Conservation (phyloP, 2,797 vertebrate genomes). For the Sebastes cheni region DNA sequence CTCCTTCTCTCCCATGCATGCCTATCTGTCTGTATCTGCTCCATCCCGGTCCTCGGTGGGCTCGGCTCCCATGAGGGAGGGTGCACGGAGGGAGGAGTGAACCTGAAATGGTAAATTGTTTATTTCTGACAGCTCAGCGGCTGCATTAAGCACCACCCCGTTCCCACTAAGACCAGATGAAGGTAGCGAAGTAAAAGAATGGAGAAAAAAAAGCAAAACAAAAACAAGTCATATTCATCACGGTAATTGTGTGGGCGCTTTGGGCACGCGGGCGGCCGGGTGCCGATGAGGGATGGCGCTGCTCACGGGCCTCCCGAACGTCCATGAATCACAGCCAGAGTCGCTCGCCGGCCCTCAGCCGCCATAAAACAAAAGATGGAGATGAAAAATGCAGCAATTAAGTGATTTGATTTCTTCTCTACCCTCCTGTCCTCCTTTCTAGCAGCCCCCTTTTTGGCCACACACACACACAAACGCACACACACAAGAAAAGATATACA, state of each 20-base stretch:
- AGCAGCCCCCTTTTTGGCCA: conserved; percentile 64
- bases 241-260: conserved; percentile 98
- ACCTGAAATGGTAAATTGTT: conserved; percentile 70
- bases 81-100: conserved; percentile 50
- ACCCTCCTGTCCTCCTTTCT: conserved; percentile 79
- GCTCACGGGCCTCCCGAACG: conserved; percentile 92
- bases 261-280: conserved; percentile 86
- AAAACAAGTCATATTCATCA: conserved; percentile 99
- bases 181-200: conserved; percentile 54
- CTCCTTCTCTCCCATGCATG: conserved; percentile 56
- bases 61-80: conserved; percentile 45
- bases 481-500: conserved; percentile 17
- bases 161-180: conserved; percentile 48
- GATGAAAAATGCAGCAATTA: conserved; percentile 99
- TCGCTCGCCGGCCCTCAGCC: conserved; percentile 92
- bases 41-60: conserved; percentile 55
- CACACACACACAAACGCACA: conserved; percentile 65
- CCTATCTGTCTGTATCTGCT: conserved; percentile 68
- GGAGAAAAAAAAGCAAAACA: conserved; percentile 80
- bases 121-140: conserved; percentile 74
- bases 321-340: conserved; percentile 98
- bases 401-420: conserved; percentile 99
- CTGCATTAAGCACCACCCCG: conserved; percentile 87
- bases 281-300: conserved; percentile 98
- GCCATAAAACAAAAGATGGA: conserved; percentile 99